These are phyloP conservation scores for Pantala flavescens DNA, from an alignment of 1,140 invertebrate genomes.

Conservation along the genomic window DNA sequence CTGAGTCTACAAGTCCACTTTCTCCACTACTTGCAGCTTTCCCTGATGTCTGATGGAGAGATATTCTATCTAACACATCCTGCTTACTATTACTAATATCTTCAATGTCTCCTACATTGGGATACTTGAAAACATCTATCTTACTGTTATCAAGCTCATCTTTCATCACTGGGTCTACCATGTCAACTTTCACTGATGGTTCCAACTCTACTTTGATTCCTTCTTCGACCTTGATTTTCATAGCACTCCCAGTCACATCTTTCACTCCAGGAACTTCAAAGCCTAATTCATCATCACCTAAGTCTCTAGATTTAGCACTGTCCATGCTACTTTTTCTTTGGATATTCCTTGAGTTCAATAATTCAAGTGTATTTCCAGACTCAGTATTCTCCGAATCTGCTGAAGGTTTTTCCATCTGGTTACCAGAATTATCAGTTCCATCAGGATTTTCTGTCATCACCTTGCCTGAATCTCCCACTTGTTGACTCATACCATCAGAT, in stretches of 20 bases:
- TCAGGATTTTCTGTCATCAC: conserved; percentile 13
- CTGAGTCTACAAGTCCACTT: conserved; percentile 26
- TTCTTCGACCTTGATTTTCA: conserved; percentile 11
- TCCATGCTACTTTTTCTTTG: neutral
- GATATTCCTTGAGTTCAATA: neutral
- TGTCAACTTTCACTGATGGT: neutral
- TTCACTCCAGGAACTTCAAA: neutral
- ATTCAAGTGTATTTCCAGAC: neutral
- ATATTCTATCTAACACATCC: neutral
- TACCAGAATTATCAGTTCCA: conserved; percentile 15
- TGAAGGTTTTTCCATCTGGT: conserved; percentile 8
- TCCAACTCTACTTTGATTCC: neutral
- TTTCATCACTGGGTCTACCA: neutral
- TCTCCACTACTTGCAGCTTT: neutral
- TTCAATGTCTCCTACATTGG: neutral
- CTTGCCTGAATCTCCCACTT: conserved; percentile 13
- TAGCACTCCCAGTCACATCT: neutral
- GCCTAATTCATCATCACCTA: neutral
- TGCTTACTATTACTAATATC: neutral
- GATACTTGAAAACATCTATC: neutral
- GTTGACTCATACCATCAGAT: neutral
- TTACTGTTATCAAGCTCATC: neutral
- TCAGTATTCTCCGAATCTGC: conserved; percentile 13
- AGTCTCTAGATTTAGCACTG: neutral
- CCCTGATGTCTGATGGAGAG: neutral